A percentile compares a stretch with the other conserved stretches of the same genome.
These are phyloP conservation scores for Chiloscyllium plagiosum DNA, from an alignment of 2,113 vertebrate species.

Conservation along the genomic window DNA sequence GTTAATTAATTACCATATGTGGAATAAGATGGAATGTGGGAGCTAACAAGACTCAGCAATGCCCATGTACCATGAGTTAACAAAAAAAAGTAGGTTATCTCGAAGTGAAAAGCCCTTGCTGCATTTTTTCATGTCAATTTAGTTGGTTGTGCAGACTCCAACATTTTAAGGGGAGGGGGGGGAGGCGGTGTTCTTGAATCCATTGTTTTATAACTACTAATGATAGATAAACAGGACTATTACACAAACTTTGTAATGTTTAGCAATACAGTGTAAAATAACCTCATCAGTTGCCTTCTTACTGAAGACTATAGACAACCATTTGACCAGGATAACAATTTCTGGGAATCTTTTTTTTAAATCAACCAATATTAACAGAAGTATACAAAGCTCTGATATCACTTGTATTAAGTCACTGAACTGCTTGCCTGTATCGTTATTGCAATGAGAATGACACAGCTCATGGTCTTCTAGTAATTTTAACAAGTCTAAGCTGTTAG, in stretches of 20 bases:
- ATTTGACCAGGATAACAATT: neutral
- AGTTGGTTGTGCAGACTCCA: neutral
- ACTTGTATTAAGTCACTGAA: neutral
- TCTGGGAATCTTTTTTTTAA: neutral
- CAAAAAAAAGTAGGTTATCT: neutral
- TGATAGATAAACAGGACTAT: neutral
- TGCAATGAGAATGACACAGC: neutral
- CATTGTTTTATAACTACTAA: neutral
- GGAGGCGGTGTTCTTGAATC: no score
- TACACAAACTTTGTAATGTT: neutral
- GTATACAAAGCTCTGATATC: neutral
- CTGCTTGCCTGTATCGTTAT: neutral
- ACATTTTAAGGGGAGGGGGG: neutral
- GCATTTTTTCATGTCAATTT: neutral
- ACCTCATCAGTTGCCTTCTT: neutral
- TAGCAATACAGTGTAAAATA: neutral
- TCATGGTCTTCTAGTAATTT: neutral
- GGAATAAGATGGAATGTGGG: neutral
- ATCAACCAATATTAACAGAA: neutral
- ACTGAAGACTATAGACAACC: neutral
- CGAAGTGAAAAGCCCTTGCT: neutral
- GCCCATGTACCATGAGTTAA: no score
- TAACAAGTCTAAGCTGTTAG: neutral
- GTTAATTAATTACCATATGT: neutral
- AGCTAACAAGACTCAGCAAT: neutral